Conservation (phyloP, 2,888 invertebrate genomes). For the Polyommatus iphigenia region DNA sequence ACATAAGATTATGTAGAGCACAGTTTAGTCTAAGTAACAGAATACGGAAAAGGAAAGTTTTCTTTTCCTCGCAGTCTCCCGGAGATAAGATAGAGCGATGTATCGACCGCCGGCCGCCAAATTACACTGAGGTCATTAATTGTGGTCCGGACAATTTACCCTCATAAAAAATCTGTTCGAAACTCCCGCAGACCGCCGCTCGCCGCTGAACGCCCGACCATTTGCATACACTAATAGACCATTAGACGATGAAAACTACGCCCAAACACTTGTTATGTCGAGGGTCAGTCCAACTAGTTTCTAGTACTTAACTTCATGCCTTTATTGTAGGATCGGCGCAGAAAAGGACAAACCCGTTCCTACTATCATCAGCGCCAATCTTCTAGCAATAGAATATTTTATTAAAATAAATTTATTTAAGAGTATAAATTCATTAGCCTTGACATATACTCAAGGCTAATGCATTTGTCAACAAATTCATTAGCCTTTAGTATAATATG, state of each 20-base stretch:
- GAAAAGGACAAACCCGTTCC: too few relatives aligned
- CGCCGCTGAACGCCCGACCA: not conserved
- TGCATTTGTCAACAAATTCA: too few relatives aligned
- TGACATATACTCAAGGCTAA: too few relatives aligned
- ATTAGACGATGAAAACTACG: not conserved
- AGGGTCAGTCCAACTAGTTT: not conserved
- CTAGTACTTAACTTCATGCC: not conserved
- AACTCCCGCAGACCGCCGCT: not conserved
- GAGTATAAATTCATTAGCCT: too few relatives aligned
- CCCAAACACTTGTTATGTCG: not conserved
- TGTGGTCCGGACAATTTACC: not conserved
- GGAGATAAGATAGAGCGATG: not conserved
- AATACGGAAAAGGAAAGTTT: not conserved
- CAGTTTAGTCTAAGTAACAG: not conserved
- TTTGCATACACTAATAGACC: not conserved
- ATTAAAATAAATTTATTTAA: too few relatives aligned
- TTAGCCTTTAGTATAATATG: too few relatives aligned
- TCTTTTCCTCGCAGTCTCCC: not conserved
- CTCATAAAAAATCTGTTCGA: not conserved
- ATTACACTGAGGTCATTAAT: not conserved
- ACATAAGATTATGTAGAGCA: too few relatives aligned
- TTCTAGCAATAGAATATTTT: too few relatives aligned
- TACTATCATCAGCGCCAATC: too few relatives aligned
- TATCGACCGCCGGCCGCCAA: not conserved
- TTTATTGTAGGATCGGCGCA: too few relatives aligned